A percentile compares a stretch with the other conserved stretches of the same genome.
phyloP scores from a whole-genome alignment of 37 sponge, comb jelly and placozoan species.

The Halisarca cf. caerulea region DNA sequence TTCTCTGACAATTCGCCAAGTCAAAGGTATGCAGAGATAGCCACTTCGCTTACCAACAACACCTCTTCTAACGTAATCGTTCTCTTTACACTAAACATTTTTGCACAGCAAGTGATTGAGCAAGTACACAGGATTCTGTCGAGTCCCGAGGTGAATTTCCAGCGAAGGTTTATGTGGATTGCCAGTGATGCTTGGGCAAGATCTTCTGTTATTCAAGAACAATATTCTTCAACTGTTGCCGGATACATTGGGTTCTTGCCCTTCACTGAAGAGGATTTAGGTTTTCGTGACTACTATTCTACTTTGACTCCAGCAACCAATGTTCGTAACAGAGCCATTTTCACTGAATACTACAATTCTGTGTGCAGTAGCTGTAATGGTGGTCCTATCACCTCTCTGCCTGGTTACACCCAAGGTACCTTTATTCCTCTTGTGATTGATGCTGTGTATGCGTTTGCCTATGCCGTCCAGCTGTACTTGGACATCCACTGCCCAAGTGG shows the following conservation, averaged over 20 bases:
- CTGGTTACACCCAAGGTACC: constrained; percentile 53
- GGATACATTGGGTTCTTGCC: constrained; percentile 71
- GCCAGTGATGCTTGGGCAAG: constrained; percentile 88
- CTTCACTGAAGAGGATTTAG: constrained; percentile 21
- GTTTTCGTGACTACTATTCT: constrained; percentile 70
- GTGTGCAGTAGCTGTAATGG: neutral
- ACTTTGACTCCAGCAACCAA: constrained; percentile 57
- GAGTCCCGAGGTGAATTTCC: neutral
- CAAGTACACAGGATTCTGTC: neutral
- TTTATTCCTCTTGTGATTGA: constrained; percentile 80
- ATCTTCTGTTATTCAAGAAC: constrained; percentile 31
- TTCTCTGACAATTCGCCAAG: constrained; percentile 7
- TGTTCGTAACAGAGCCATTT: constrained; percentile 66
- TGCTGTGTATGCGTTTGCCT: constrained; percentile 81
- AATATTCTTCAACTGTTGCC: constrained; percentile 37
- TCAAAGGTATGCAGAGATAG: constrained; percentile 10
- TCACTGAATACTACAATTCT: constrained; percentile 61
- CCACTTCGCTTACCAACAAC: neutral
- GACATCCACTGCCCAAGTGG: constrained; percentile 57
- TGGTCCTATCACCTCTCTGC: constrained; percentile 21
- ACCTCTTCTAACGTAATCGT: constrained; percentile 60
- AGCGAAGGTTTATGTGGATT: constrained; percentile 66
- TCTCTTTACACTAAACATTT: constrained; percentile 38
- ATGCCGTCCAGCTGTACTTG: constrained; percentile 72
- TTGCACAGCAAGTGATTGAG: constrained; percentile 31